phyloP scores from a whole-genome alignment of 2,113 vertebrate species.

The Glaucidium brasilianum region DNA sequence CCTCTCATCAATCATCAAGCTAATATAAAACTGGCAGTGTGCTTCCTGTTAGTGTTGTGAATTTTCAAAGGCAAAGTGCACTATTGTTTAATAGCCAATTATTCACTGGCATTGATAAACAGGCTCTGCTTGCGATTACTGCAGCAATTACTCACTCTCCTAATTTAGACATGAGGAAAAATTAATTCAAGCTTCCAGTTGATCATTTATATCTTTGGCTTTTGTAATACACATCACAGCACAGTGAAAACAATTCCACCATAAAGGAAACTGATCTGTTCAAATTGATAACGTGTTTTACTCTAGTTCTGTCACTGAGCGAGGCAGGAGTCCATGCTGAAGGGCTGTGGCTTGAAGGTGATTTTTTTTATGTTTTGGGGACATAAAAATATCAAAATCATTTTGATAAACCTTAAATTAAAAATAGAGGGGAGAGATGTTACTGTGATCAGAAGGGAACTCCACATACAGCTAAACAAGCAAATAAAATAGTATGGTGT shows the following conservation, averaged over 20 bases:
- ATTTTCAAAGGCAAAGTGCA: conserved; percentile 60
- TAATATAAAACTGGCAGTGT: background rate
- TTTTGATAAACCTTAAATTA: background rate
- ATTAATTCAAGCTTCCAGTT: conserved; percentile 57
- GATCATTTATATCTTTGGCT: conserved; percentile 56
- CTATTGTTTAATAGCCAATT: conserved; percentile 65
- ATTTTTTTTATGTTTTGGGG: background rate
- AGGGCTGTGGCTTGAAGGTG: background rate
- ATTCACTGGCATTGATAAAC: conserved; percentile 66
- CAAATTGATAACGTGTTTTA: conserved; percentile 10
- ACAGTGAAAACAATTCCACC: conserved; percentile 9
- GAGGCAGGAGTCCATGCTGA: background rate
- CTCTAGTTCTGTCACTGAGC: background rate
- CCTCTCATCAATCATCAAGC: conserved; percentile 46
- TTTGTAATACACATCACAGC: background rate
- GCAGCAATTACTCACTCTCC: conserved; percentile 58
- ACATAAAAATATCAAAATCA: background rate
- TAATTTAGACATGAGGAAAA: conserved; percentile 65
- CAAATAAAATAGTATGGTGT: background rate
- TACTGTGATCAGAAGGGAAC: background rate
- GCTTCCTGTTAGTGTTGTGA: conserved; percentile 48
- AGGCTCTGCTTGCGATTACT: conserved; percentile 38
- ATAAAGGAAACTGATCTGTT: conserved; percentile 38
- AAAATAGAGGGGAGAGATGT: background rate
- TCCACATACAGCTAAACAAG: background rate